Percentiles rank a stretch among this genome's conserved stretches.
Conservation (phyloP, 2,113 vertebrate species). For the Lampris incognitus region DNA sequence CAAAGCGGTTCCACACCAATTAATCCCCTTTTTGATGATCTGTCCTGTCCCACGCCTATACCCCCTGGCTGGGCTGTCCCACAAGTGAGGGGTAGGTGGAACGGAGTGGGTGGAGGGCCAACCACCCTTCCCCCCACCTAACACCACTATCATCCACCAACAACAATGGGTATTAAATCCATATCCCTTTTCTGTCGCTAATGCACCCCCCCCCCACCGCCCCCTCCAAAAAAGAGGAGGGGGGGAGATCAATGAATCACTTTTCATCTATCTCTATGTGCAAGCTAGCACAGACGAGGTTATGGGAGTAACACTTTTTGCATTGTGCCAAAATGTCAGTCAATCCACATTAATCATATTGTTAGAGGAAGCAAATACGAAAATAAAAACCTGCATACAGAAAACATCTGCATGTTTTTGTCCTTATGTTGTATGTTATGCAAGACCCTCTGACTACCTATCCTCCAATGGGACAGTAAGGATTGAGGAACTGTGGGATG, state of each 20-base stretch:
- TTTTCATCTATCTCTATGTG: constrained; percentile 58
- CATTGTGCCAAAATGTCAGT: background rate
- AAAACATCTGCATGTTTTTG: background rate
- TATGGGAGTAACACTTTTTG: constrained; percentile 15
- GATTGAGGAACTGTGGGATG: background rate
- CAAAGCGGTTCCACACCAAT: constrained; percentile 79
- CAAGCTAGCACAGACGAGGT: constrained; percentile 13
- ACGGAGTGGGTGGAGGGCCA: constrained; percentile 43
- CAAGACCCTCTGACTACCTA: background rate
- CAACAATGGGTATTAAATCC: constrained; percentile 64
- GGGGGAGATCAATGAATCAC: constrained; percentile 45
- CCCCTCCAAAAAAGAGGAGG: background rate
- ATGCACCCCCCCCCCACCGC: constrained; percentile 12
- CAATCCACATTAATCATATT: constrained; percentile 12
- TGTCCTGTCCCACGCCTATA: constrained; percentile 58
- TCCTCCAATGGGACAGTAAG: background rate
- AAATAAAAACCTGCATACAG: background rate
- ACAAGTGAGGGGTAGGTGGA: constrained; percentile 55
- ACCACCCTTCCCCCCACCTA: too few relatives aligned
- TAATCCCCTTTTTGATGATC: constrained; percentile 68
- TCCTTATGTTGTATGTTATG: background rate
- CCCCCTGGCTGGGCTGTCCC: constrained; percentile 58
- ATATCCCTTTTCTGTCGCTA: constrained; percentile 18
- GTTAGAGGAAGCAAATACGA: background rate
- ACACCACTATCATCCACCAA: background rate